These are phyloP conservation scores for Rhagologus leucostigma DNA, from an alignment of 2,113 vertebrate genomes.

Conservation along the genomic window DNA sequence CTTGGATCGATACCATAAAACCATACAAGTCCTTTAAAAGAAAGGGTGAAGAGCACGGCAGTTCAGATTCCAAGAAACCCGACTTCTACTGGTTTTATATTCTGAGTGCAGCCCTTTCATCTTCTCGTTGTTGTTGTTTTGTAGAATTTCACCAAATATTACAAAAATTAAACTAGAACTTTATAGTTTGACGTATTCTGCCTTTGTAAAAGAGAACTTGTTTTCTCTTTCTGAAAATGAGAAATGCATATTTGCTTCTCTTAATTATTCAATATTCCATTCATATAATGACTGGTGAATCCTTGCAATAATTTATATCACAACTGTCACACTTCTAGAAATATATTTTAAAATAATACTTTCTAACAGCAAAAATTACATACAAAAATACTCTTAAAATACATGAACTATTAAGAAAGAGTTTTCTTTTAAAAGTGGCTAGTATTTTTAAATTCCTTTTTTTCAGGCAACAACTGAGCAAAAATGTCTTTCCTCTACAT, in stretches of 20 bases:
- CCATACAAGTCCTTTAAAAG: background rate
- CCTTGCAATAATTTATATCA: conserved; percentile 8
- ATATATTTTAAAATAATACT: conserved; percentile 24
- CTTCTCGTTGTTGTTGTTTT: conserved; percentile 58
- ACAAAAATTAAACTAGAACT: background rate
- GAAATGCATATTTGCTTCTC: background rate
- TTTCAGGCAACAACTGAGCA: background rate
- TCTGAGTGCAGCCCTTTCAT: background rate
- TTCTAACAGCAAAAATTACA: conserved; percentile 19
- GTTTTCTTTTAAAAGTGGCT: conserved; percentile 14
- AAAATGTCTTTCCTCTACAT: background rate
- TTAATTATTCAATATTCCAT: background rate
- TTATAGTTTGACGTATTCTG: background rate
- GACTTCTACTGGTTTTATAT: conserved; percentile 26
- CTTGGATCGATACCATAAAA: background rate
- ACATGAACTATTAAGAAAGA: background rate
- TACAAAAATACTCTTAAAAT: background rate
- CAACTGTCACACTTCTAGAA: background rate
- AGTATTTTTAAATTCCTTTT: conserved; percentile 5
- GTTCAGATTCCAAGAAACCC: background rate
- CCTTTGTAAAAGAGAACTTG: conserved; percentile 35
- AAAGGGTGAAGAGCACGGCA: background rate
- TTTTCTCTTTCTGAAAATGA: conserved; percentile 23
- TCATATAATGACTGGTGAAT: background rate
- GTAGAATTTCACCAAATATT: conserved; percentile 14